A percentile compares a stretch with the other conserved stretches of the same genome.
phyloP scores from a whole-genome alignment of 2,888 invertebrate genomes.

The Cheilosia pagana region DNA sequence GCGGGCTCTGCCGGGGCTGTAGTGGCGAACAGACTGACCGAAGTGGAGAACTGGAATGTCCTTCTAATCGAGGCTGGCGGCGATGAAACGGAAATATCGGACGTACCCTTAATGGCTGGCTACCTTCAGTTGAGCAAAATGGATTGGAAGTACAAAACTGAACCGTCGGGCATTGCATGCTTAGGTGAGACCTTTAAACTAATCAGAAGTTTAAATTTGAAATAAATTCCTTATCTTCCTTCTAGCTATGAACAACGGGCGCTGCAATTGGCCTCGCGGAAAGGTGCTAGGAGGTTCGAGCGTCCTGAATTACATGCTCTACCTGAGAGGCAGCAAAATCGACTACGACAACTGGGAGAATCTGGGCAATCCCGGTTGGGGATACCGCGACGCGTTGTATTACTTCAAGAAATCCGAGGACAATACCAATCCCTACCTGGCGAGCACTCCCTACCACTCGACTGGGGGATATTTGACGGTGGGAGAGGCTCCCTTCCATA shows the following conservation, averaged over 20 bases:
- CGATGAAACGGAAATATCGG: conserved; percentile 95
- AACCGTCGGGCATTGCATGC: conserved; percentile 92
- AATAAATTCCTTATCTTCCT: background rate
- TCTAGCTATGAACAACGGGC: conserved; percentile 91
- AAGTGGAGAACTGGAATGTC: conserved; percentile 91
- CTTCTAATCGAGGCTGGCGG: conserved; percentile 94
- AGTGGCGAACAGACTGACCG: conserved; percentile 92
- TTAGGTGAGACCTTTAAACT: conserved; percentile 86
- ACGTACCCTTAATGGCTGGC: conserved; percentile 93
- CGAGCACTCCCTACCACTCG: conserved; percentile 91
- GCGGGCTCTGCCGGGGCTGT: conserved; percentile 95
- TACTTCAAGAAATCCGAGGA: conserved; percentile 97
- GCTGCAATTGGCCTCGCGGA: conserved; percentile 96
- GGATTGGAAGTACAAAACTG: conserved; percentile 97
- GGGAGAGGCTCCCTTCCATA: conserved; percentile 93
- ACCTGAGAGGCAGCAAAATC: conserved; percentile 93
- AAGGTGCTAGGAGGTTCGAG: conserved; percentile 96
- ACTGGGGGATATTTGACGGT: conserved; percentile 93
- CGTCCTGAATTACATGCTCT: conserved; percentile 96
- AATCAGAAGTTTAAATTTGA: background rate
- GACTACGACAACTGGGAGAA: conserved; percentile 96
- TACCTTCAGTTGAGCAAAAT: conserved; percentile 93
- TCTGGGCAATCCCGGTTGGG: conserved; percentile 95
- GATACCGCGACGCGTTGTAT: conserved; percentile 89
- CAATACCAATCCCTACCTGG: conserved; percentile 92